phyloP scores from a whole-genome alignment of 2,113 vertebrate genomes.

The Nannobrachium achirus region DNA sequence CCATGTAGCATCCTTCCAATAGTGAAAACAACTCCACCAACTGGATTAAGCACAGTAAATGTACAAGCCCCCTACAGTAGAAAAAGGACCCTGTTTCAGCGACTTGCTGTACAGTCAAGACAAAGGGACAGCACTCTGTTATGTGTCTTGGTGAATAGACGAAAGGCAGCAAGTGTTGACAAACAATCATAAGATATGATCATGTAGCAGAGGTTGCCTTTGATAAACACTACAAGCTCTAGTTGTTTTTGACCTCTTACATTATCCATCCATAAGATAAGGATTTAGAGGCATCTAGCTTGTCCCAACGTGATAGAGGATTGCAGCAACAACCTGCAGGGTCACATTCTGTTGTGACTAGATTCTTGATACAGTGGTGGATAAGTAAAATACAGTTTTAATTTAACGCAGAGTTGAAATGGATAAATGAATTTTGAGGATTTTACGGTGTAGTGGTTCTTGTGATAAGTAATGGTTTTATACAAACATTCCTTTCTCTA shows the following conservation, averaged over 20 bases:
- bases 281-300: not conserved
- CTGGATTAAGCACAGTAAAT: constrained; percentile 13
- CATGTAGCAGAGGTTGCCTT: constrained; percentile 25
- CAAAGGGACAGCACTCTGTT: not conserved
- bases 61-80: not conserved
- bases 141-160: not conserved
- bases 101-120: constrained; percentile 1
- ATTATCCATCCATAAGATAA: constrained; percentile 12
- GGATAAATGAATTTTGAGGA: too few species aligned
- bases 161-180: not conserved
- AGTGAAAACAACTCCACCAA: not conserved
- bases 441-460: too few species aligned
- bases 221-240: constrained; percentile 29
- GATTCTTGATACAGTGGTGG: too few species aligned
- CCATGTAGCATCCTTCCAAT: not conserved
- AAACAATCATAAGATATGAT: constrained; percentile 6
- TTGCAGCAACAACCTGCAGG: too few species aligned
- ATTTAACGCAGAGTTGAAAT: too few species aligned
- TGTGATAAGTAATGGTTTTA: too few species aligned
- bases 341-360: too few species aligned
- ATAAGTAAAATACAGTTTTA: too few species aligned
- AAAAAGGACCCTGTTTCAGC: not conserved
- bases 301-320: not conserved
- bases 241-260: constrained; percentile 7
- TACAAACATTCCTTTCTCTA: too few species aligned